phyloP scores from a whole-genome alignment of 2,797 vertebrate species.

The Chromis chromis region DNA sequence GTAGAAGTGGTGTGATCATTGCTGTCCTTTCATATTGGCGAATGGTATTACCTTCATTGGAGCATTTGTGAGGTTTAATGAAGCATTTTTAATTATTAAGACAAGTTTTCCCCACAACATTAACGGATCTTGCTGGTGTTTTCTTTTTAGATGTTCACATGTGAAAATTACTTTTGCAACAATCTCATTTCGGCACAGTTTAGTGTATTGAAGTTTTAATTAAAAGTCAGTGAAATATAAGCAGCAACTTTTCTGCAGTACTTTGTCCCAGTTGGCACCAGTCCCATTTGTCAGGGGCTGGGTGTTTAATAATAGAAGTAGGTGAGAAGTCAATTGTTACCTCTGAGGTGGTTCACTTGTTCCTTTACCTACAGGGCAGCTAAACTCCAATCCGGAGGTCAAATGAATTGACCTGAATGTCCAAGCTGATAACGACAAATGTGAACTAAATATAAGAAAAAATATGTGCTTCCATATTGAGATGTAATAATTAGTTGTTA shows the following conservation, averaged over 20 bases:
- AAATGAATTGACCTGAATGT: slow-evolving; percentile 20
- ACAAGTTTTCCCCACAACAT: neutral
- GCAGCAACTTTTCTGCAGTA: neutral
- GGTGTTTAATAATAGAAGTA: slow-evolving; percentile 74
- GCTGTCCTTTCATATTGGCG: neutral
- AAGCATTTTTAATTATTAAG: neutral
- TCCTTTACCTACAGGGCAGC: slow-evolving; percentile 15
- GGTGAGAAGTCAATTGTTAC: slow-evolving; percentile 77
- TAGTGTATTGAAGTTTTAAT: neutral
- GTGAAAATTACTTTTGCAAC: neutral
- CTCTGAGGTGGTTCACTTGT: slow-evolving; percentile 16
- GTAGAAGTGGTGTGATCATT: neutral
- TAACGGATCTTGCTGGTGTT: neutral
- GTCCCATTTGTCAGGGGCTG: slow-evolving; percentile 39
- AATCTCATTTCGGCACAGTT: neutral
- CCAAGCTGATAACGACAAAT: neutral
- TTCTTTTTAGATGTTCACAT: slow-evolving; percentile 2
- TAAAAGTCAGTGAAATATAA: neutral
- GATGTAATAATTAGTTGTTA: neutral
- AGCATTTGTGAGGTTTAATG: slow-evolving; percentile 2
- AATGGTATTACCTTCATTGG: slow-evolving; percentile 7
- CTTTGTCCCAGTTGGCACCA: slow-evolving; percentile 58
- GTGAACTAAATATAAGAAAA: neutral
- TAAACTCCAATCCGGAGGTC: slow-evolving; percentile 40
- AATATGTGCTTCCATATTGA: slow-evolving; percentile 1